These are phyloP conservation scores for Synergus gifuensis DNA, from an alignment of 2,888 invertebrate genomes.

Conservation along the genomic window DNA sequence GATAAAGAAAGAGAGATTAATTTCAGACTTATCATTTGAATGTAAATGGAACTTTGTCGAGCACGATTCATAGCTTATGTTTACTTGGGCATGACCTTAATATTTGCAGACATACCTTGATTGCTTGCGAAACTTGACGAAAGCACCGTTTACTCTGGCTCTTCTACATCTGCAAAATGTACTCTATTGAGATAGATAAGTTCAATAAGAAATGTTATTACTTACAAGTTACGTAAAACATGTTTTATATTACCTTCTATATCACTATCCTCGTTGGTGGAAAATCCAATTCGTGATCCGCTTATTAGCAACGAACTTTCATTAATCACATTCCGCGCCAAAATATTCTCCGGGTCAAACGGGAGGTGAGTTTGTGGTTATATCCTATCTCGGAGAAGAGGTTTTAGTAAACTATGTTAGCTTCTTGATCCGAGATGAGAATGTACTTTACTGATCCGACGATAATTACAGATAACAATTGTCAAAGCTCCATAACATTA, in stretches of 20 bases:
- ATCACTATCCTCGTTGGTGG: conserved; percentile 50
- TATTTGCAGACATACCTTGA: conserved; percentile 51
- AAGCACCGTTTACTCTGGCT: background rate
- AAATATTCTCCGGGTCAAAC: conserved; percentile 48
- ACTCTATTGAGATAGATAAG: background rate
- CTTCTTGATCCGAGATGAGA: conserved; percentile 1
- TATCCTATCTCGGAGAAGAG: conserved; percentile 15
- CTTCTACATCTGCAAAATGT: background rate
- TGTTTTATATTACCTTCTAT: too few species aligned
- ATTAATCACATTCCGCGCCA: conserved; percentile 68
- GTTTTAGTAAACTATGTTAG: background rate
- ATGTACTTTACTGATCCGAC: background rate
- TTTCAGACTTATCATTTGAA: background rate
- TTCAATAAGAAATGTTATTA: background rate
- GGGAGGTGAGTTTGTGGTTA: conserved; percentile 20
- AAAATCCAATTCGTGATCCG: conserved; percentile 66
- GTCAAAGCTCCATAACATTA: too few species aligned
- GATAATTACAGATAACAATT: background rate
- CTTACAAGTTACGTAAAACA: too few species aligned
- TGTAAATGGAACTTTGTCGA: background rate
- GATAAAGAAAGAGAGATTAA: background rate
- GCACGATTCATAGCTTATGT: conserved; percentile 6
- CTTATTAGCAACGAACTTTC: conserved; percentile 70
- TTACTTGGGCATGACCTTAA: conserved; percentile 54
- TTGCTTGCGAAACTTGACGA: background rate